Evolutionary conservation across 2,888 invertebrate species (phyloP), one percentile per base, ranked within the genome.

Genomic region (Eristalinus sepulchralis): DNA sequence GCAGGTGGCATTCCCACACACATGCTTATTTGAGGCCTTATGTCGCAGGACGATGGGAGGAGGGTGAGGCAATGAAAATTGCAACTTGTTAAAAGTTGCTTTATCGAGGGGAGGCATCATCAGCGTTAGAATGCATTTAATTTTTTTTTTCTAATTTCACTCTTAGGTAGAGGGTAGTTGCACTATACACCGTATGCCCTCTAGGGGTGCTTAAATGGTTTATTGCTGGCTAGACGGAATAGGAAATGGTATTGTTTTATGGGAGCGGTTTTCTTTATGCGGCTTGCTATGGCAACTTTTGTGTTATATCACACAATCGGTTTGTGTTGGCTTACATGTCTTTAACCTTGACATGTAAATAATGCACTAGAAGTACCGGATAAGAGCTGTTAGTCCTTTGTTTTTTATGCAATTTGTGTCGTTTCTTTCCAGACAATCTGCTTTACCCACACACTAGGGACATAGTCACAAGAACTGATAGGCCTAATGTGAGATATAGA

Each of bases 151-250:
- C 79, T 70, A 64, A 79, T 79, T 64, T 36, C 10, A 68, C 13
- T 63, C 22, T 24, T 57, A 4, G 9, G 17, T 17, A 13, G 1
- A 4, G 39, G 13, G 13, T 13, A n/a, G 39, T 39, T 13, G 39
- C 34, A 34, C 10, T 34, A 6, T 10, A 4, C 34, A 2, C 10
- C 34, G n/a, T 2, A n/a, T n/a, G 13, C 39, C 13, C 39, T 39
- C 20, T 60, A 17, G 66, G 55, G 24, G n/a, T 47, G 47, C 17
- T 17, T 72, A 59, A 67, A 63, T 77, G 53, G 63, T 72, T 82
- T 59, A 81, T 85, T 78, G 77, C 82, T 64, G 85, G 85, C 85
- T 85, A 85, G 85, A 85, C 85, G 73, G 53, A 82, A 81, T 68
- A 72, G 73, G 31, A 62, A 59, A 62, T 64, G 47, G 63, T 62